These are phyloP conservation scores for Cyanoramphus novaezelandiae DNA, from an alignment of 2,113 vertebrate species.

Conservation along the genomic window DNA sequence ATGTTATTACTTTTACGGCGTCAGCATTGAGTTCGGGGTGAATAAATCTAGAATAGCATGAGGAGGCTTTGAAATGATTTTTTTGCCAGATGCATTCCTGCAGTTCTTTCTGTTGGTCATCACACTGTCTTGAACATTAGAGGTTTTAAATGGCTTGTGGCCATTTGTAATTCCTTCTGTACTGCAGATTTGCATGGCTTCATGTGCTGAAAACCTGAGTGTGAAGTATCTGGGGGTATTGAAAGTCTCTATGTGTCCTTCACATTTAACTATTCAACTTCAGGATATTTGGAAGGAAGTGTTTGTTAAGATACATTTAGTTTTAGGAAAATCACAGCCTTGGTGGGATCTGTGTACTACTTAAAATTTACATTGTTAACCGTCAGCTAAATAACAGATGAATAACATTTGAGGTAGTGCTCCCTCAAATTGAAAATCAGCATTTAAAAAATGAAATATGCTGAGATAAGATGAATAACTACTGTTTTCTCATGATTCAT, in stretches of 20 bases:
- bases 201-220: background rate
- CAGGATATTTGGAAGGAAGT: background rate
- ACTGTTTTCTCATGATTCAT: slow-evolving; percentile 16
- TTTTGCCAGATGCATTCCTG: background rate
- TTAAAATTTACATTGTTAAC: background rate
- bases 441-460: background rate
- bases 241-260: background rate
- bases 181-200: slow-evolving; percentile 18
- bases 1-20: background rate
- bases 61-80: background rate
- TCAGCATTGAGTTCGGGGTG: background rate
- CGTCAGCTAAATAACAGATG: background rate
- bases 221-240: background rate
- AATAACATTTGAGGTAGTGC: background rate
- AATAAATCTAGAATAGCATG: background rate
- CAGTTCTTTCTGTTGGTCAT: background rate
- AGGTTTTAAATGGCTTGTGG: background rate
- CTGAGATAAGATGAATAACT: slow-evolving; percentile 11
- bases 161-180: slow-evolving; percentile 13
- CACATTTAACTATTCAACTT: background rate
- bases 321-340: background rate
- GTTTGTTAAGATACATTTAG: background rate
- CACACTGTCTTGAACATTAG: background rate
- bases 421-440: background rate
- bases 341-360: background rate